These are phyloP conservation scores for Fragum fragum DNA, from an alignment of 2,888 invertebrate genomes.

Conservation along the genomic window DNA sequence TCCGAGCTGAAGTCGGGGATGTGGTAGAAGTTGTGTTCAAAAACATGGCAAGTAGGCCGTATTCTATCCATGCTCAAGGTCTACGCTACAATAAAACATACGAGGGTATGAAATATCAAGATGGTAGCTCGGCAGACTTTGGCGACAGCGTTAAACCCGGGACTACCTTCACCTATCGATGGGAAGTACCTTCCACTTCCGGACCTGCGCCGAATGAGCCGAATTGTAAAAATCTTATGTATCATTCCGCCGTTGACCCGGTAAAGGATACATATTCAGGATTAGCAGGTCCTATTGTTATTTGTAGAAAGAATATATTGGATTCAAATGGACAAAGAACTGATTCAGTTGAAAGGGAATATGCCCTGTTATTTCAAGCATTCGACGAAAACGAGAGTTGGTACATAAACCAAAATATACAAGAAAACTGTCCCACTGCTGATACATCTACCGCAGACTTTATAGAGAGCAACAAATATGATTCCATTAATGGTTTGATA, in stretches of 20 bases:
- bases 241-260: constrained; percentile 76
- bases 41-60: constrained; percentile 68
- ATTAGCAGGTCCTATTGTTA: constrained; percentile 72
- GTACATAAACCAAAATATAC: constrained; percentile 78
- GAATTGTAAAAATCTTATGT: constrained; percentile 75
- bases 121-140: constrained; percentile 19
- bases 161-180: constrained; percentile 57
- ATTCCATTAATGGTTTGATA: constrained; percentile 73
- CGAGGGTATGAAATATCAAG: constrained; percentile 65
- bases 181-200: constrained; percentile 72
- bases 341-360: constrained; percentile 76
- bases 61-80: constrained; percentile 69
- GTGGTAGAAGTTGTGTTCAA: constrained; percentile 69
- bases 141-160: constrained; percentile 62
- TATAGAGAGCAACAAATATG: constrained; percentile 70
- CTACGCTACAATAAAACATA: constrained; percentile 64
- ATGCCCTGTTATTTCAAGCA: constrained; percentile 76
- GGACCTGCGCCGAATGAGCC: constrained; percentile 74
- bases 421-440: constrained; percentile 62
- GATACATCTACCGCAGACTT: constrained; percentile 59
- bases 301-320: constrained; percentile 69
- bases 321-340: constrained; percentile 47
- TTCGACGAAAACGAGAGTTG: constrained; percentile 80
- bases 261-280: constrained; percentile 73
- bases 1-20: constrained; percentile 82